phyloP scores from a whole-genome alignment of 2,888 invertebrate species.

The Heterodera filipjevi region DNA sequence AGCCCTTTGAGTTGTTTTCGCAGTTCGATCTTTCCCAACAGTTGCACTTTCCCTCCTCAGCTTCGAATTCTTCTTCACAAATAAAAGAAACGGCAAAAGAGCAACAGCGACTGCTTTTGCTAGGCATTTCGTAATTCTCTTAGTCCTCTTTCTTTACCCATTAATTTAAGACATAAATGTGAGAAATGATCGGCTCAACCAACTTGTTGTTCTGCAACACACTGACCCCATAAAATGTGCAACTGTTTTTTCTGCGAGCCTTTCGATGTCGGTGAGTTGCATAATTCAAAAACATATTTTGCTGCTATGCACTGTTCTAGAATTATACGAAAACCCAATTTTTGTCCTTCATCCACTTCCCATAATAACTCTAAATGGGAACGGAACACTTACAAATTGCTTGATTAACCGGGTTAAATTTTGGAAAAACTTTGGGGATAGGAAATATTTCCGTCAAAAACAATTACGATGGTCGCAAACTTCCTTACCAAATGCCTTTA shows the following conservation, averaged over 20 bases:
- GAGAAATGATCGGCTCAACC: neutral
- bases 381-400: too few relatives aligned
- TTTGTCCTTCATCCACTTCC: too few relatives aligned
- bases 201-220: constrained; percentile 9
- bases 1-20: constrained; percentile 31
- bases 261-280: constrained; percentile 8
- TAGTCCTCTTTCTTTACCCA: neutral
- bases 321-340: too few relatives aligned
- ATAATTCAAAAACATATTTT: neutral
- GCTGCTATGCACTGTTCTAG: too few relatives aligned
- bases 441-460: too few relatives aligned
- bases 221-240: constrained; percentile 10
- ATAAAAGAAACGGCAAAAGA: neutral
- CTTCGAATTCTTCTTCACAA: neutral
- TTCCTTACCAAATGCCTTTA: too few relatives aligned
- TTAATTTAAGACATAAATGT: constrained; percentile 17
- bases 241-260: constrained; percentile 12
- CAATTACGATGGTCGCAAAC: too few relatives aligned
- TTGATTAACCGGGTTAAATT: too few relatives aligned
- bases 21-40: constrained; percentile 16
- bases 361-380: too few relatives aligned
- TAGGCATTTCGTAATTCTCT: neutral
- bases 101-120: constrained; percentile 4
- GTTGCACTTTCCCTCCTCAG: constrained; percentile 12
- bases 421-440: too few relatives aligned